Base-by-base conservation (phyloP, 2,888 invertebrate genomes). In the Cyclophora punctaria region DNA sequence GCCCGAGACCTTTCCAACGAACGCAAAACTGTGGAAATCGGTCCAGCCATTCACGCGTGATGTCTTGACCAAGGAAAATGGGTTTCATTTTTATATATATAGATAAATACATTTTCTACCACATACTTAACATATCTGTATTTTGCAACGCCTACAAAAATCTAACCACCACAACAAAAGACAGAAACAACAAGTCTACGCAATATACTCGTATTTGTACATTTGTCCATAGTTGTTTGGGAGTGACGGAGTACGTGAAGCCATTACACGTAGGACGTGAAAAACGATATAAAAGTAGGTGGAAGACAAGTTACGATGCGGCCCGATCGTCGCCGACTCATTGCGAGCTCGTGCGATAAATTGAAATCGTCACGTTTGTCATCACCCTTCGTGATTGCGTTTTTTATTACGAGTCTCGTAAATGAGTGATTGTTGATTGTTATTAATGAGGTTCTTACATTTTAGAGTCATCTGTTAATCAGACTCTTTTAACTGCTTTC, bases 351-450 rank as follows among this genome's bases (percentile, higher is more conserved):
- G 68, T 68, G 69, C 75, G 73, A 79, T 80, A 78, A 79, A 83
- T 80, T 81, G 80, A 80, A 79, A 80, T 75, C 76, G 80, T 67
- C 69, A 73, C 73, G 66, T 78, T 75, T 77, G 77, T 78, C 80
- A 78, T 78, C 75, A 61, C 69, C 66, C 61, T 64, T 67, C 60
- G 74, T 76, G 82, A 80, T 81, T 79, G 75, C 74, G 71, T 75
- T 74, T 73, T 78, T 75, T 78, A 71, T 73, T 67, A 37, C 4
- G 4, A 37, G 4, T 5, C 37, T 37, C 37, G 37, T 37, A 37
- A 37, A 37, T 37, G 37, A 37, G 37, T 20, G 20, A 20, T 20
- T 20, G 20, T 20, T 20, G 20, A 20, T 20, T 20, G 20, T 20
- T 20, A 20, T 20, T 20, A 20, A 20, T 20, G 20, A 20, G 20